Conservation (phyloP, 2,888 invertebrate genomes). For the Tenthredo scrophulariae region DNA sequence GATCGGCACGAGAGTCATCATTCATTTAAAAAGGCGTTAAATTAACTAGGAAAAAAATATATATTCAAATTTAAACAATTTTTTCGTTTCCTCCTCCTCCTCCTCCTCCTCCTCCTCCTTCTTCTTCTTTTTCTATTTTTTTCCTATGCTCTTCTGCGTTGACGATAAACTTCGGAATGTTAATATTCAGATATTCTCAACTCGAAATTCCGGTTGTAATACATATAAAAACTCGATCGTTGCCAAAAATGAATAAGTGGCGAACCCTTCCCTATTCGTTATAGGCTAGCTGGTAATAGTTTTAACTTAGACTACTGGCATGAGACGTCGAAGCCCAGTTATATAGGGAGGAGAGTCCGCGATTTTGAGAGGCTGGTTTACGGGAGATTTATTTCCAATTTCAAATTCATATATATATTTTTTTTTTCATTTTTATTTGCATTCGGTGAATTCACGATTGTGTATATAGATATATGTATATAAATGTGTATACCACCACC, state of each 20-base stretch:
- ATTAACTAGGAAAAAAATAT: background rate
- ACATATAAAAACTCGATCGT: background rate
- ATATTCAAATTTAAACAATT: background rate
- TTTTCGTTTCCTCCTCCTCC: background rate
- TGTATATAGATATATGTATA: background rate
- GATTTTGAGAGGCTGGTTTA: conserved; percentile 45
- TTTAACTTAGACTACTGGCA: conserved; percentile 55
- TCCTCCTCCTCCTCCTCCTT: background rate
- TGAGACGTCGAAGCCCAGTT: conserved; percentile 56
- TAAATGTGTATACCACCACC: no score
- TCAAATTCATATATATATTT: conserved; percentile 59
- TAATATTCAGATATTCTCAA: background rate
- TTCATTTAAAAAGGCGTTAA: background rate
- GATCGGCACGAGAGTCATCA: background rate
- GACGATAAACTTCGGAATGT: background rate
- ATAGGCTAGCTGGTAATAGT: conserved; percentile 63
- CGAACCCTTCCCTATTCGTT: conserved; percentile 28
- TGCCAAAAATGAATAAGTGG: background rate
- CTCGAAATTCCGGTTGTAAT: background rate
- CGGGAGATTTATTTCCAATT: conserved; percentile 66
- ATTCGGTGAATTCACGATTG: background rate
- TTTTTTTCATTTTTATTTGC: background rate
- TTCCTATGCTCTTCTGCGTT: background rate
- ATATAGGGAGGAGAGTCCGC: background rate
- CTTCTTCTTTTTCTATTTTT: background rate